These are phyloP conservation scores for Episyrphus balteatus DNA, from an alignment of 1,140 invertebrate genomes.

Conservation along the genomic window DNA sequence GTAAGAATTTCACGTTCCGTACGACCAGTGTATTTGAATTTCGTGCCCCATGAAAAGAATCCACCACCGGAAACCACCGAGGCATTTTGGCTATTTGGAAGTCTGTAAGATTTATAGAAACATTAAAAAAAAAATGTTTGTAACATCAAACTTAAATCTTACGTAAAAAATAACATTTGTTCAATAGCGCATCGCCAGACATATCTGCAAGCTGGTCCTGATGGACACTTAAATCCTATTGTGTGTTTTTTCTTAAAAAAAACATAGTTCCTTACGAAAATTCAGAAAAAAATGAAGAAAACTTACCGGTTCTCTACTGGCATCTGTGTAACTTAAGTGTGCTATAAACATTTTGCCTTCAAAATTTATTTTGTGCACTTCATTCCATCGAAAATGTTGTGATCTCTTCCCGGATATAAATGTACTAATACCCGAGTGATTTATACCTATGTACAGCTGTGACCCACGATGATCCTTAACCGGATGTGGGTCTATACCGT, in stretches of 20 bases:
- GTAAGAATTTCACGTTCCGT: constrained; percentile 80
- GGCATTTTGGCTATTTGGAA: constrained; percentile 76
- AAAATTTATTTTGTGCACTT: constrained; percentile 92
- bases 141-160: constrained; percentile 39
- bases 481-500: constrained; percentile 94
- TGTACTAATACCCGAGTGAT: constrained; percentile 86
- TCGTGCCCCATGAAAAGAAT: constrained; percentile 87
- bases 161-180: constrained; percentile 97
- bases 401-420: constrained; percentile 88
- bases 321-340: constrained; percentile 64
- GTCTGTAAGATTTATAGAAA: constrained; percentile 40
- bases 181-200: constrained; percentile 94
- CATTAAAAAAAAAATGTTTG: not conserved
- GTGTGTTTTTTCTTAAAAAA: constrained; percentile 81
- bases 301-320: constrained; percentile 36
- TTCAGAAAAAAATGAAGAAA: not conserved
- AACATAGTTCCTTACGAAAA: not conserved
- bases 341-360: constrained; percentile 98
- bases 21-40: constrained; percentile 81
- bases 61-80: constrained; percentile 83
- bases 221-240: constrained; percentile 89
- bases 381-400: constrained; percentile 90
- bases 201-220: constrained; percentile 79
- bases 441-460: constrained; percentile 88
- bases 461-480: constrained; percentile 68